Evolutionary conservation across 2,113 vertebrate genomes (phyloP).

Genomic region (Pangasianodon hypophthalmus): DNA sequence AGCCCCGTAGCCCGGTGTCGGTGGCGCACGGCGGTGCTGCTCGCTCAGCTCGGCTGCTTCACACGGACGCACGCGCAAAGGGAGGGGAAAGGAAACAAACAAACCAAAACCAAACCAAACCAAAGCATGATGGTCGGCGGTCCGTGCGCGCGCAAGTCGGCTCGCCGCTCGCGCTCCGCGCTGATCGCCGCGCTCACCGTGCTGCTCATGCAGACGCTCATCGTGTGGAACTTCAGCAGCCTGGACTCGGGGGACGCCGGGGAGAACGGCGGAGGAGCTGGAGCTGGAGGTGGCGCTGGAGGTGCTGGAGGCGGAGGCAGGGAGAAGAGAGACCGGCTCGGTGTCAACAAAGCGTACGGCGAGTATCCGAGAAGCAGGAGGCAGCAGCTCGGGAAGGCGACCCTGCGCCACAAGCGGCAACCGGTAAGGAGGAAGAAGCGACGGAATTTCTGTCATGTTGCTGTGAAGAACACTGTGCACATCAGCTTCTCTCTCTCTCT

Average conservation of each 20-base stretch:
- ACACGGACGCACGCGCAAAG: not conserved
- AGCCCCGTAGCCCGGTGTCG: constrained; percentile 58
- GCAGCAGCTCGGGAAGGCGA: constrained; percentile 68
- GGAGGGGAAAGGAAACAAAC: no score
- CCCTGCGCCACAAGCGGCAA: constrained; percentile 68
- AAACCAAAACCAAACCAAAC: not conserved
- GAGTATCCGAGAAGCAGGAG: constrained; percentile 62
- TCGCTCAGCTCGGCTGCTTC: constrained; percentile 52
- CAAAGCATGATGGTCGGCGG: constrained; percentile 76
- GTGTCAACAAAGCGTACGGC: constrained; percentile 69
- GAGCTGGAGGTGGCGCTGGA: not conserved
- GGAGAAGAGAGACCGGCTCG: constrained; percentile 73
- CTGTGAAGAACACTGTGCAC: not conserved
- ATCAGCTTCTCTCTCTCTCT: not conserved
- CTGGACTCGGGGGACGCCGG: constrained; percentile 81
- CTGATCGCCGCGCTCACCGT: constrained; percentile 84
- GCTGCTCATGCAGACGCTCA: constrained; percentile 91
- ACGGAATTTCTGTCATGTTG: constrained; percentile 10
- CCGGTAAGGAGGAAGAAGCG: constrained; percentile 61
- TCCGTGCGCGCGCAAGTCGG: constrained; percentile 86
- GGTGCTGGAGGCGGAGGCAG: constrained; percentile 55
- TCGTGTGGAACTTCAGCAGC: constrained; percentile 96
- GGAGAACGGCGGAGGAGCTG: constrained; percentile 65
- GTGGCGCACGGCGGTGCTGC: constrained; percentile 61
- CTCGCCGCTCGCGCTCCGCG: constrained; percentile 85